Conservation (phyloP, 2,797 vertebrate genomes). For the Rhynchotus rufescens region DNA sequence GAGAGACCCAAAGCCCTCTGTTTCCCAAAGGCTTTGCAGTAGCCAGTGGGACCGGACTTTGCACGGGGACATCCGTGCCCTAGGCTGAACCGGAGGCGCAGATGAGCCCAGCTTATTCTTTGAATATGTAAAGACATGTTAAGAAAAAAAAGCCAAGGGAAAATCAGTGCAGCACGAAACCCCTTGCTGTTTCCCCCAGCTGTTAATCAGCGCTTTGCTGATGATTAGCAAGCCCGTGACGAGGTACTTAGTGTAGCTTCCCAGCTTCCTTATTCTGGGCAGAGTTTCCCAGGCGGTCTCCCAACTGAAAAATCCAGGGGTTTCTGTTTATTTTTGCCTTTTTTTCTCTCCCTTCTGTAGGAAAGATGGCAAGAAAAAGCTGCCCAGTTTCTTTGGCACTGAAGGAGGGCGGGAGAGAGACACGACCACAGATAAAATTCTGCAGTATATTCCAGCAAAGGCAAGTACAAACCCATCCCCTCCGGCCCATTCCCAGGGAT, state of each 20-base stretch:
- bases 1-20: neutral
- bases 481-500: neutral
- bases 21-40: neutral
- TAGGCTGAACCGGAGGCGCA: neutral
- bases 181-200: neutral
- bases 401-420: slow-evolving; percentile 71
- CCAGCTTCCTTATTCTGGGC: slow-evolving; percentile 19
- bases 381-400: slow-evolving; percentile 73
- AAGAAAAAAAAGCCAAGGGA: neutral
- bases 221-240: neutral
- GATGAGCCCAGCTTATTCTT: rapidly evolving
- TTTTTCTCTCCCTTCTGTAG: slow-evolving; percentile 39
- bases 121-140: neutral
- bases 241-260: neutral
- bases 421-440: slow-evolving; percentile 75
- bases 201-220: neutral
- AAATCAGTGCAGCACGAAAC: neutral
- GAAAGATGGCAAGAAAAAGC: slow-evolving; percentile 76
- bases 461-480: slow-evolving; percentile 64
- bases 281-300: neutral
- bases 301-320: too few species aligned
- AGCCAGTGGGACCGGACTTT: neutral
- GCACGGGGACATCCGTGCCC: neutral
- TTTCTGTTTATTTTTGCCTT: neutral
- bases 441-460: slow-evolving; percentile 80